Conservation (phyloP, 2,797 vertebrate genomes). For the Podarcis lilfordi region DNA sequence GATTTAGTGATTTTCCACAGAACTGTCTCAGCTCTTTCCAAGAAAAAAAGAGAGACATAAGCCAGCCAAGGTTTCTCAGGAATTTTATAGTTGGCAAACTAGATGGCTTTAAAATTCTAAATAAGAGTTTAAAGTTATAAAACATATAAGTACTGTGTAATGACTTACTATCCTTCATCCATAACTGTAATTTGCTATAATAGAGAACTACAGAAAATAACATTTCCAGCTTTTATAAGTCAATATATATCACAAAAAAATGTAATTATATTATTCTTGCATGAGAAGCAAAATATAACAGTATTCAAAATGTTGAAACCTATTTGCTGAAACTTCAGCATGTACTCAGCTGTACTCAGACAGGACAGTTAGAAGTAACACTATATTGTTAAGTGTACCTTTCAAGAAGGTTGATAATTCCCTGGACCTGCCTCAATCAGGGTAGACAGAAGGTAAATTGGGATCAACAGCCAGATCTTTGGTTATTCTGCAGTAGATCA, state of each 20-base stretch:
- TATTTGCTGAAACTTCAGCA: constrained; percentile 13
- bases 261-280: constrained; percentile 3
- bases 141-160: neutral
- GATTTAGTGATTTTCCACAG: constrained; percentile 48
- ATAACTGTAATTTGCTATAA: constrained; percentile 17
- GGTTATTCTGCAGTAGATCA: too few species aligned
- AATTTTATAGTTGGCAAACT: constrained; percentile 45
- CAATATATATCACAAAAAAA: neutral
- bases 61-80: constrained; percentile 46
- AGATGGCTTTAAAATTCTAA: constrained; percentile 33
- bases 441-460: too few species aligned
- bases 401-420: neutral
- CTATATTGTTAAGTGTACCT: neutral
- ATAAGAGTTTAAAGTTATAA: constrained; percentile 25
- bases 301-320: constrained; percentile 39
- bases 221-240: neutral
- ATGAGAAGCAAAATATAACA: neutral
- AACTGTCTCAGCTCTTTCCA: constrained; percentile 40
- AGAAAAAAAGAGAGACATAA: constrained; percentile 36
- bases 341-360: constrained; percentile 2
- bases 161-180: constrained; percentile 15
- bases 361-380: neutral
- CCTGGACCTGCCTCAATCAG: too few species aligned
- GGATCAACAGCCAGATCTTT: too few species aligned
- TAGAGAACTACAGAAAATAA: neutral